Evolutionary conservation across 2,113 vertebrate species (phyloP), one percentile per base, ranked within the genome.

Genomic region (Centropus bengalensis): DNA sequence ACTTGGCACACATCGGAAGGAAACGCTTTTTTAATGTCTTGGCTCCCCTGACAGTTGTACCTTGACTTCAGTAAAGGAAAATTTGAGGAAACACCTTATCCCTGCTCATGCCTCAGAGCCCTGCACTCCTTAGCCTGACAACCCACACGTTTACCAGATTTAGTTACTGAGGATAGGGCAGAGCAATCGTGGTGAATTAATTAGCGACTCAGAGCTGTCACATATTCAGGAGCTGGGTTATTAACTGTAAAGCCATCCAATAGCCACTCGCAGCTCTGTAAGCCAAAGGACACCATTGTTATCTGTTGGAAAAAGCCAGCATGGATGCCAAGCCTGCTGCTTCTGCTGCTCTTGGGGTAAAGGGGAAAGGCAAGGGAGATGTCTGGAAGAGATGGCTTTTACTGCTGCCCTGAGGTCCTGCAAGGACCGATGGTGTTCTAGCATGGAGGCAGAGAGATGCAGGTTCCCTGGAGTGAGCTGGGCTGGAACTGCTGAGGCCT

Each of bases 121-220:
- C 40, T 82, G 52, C 19, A 2, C n/a, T 62, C 52, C 20, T 30
- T 59, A 82, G 52, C 33, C 40, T 13, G 18, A 74, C 49, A 84
- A 12, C 21, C n/a, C 21, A 68, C 88, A 49, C 1, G 0, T 82
- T 91, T 73, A 38, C 40, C n/a, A 69, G 91, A 51, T 86, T 47
- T 59, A 74, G 62, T 22, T 80, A 49, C 82, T 36, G 56, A n/a
- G 30, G 79, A 81, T 42, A 80, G 60, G 38, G 68, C 47, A 95
- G 75, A 85, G 51, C 51, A 77, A 75, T 60, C 95, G 75, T n/a
- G 63, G 51, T 86, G 75, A 83, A 77, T 88, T 91, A 91, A 88
- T 86, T 86, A 81, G 82, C 67, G 63, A 74, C 75, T 88, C 59
- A 90, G 79, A 73, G 51, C 38, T 81, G 64, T 42, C 0, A 4